These are phyloP conservation scores for Rhincodon typus DNA, from an alignment of 2,797 vertebrate genomes.

Conservation along the genomic window DNA sequence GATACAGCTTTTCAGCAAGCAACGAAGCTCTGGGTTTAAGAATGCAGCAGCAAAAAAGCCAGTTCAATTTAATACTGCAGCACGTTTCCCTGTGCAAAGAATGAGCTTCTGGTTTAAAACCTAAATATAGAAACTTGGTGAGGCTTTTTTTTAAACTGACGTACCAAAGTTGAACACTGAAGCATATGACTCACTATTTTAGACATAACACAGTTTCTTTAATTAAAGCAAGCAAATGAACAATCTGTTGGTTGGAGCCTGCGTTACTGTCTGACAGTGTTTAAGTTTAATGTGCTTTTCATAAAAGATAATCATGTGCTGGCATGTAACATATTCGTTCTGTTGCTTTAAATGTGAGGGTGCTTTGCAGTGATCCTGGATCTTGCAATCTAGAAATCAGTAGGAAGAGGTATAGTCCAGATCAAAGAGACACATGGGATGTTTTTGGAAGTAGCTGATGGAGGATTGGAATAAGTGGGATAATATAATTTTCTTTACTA, in stretches of 20 bases:
- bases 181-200: background rate
- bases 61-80: background rate
- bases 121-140: background rate
- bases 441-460: background rate
- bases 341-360: background rate
- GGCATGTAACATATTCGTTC: background rate
- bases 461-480: background rate
- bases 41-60: background rate
- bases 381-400: background rate
- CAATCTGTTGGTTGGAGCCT: background rate
- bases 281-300: background rate
- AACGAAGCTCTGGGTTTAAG: background rate
- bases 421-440: background rate
- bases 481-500: background rate
- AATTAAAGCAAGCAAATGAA: conserved; percentile 15
- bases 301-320: background rate
- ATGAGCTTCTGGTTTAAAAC: background rate
- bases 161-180: background rate
- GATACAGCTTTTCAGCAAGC: background rate
- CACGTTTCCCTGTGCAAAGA: background rate
- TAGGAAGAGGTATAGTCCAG: background rate
- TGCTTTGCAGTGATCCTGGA: background rate
- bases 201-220: background rate
- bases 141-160: background rate
- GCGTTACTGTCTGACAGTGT: background rate